phyloP scores from a whole-genome alignment of 2,797 vertebrate species.

The Avahi laniger region DNA sequence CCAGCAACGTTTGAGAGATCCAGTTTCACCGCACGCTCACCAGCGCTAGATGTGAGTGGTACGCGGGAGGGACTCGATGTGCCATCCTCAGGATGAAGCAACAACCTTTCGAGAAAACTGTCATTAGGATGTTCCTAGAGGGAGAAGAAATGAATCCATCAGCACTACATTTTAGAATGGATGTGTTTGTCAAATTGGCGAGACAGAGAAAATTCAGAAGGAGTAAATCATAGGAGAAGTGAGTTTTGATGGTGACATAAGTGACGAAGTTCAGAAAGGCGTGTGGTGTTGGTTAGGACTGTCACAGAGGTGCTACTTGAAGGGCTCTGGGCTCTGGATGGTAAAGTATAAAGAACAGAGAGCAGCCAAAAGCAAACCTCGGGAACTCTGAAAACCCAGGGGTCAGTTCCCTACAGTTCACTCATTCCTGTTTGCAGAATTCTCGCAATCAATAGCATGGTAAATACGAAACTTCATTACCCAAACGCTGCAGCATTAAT shows the following conservation, averaged over 20 bases:
- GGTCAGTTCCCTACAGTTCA: neutral
- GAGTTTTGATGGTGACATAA: neutral
- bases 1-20: neutral
- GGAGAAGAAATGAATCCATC: neutral
- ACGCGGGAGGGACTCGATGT: neutral
- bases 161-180: neutral
- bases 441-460: neutral
- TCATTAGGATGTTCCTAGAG: neutral
- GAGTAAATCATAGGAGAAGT: neutral
- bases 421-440: neutral
- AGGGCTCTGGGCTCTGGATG: neutral
- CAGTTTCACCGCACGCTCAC: neutral
- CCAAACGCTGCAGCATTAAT: neutral
- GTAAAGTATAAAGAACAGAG: neutral
- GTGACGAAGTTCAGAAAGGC: neutral
- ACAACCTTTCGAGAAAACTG: neutral
- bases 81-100: neutral
- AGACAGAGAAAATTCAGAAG: neutral
- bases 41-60: neutral
- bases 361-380: constrained; percentile 3
- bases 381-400: neutral
- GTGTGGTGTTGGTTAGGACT: neutral
- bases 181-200: neutral
- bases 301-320: neutral
- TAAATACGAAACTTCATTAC: neutral